A percentile compares a stretch with the other conserved stretches of the same genome.
Evolutionary conservation across 2,888 invertebrate genomes (phyloP).

Genomic region (Leucophenga montana): DNA sequence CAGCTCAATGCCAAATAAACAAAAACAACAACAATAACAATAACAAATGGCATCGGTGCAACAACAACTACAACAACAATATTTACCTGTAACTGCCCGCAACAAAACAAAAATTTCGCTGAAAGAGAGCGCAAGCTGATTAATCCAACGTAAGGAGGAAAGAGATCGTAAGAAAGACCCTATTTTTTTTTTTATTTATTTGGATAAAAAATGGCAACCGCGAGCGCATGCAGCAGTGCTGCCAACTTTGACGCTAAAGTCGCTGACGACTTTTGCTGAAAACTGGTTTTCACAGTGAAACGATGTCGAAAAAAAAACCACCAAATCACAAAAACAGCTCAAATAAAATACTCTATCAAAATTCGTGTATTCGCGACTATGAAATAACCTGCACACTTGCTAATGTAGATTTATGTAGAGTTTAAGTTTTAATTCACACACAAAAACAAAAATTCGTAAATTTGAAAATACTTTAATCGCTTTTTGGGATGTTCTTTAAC

Average conservation of each 20-base stretch:
- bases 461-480: too few species aligned
- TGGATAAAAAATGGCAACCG: slow-evolving; percentile 3
- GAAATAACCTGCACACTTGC: too few species aligned
- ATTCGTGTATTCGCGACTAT: too few species aligned
- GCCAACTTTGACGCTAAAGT: not conserved
- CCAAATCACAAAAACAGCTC: not conserved
- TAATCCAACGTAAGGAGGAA: too few species aligned
- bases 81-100: not conserved
- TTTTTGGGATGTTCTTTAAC: too few species aligned
- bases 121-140: not conserved
- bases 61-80: not conserved
- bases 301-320: not conserved
- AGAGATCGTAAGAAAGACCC: too few species aligned
- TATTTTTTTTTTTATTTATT: too few species aligned
- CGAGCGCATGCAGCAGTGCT: slow-evolving; percentile 5
- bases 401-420: too few species aligned
- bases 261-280: not conserved
- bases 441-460: too few species aligned
- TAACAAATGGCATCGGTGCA: not conserved
- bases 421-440: too few species aligned
- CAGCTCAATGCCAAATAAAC: not conserved
- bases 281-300: slow-evolving; percentile 5
- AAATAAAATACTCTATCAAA: not conserved
- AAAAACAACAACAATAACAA: not conserved
- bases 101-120: not conserved